Evolutionary conservation across 2,888 invertebrate species (phyloP).

Genomic region (Gibbula magus): DNA sequence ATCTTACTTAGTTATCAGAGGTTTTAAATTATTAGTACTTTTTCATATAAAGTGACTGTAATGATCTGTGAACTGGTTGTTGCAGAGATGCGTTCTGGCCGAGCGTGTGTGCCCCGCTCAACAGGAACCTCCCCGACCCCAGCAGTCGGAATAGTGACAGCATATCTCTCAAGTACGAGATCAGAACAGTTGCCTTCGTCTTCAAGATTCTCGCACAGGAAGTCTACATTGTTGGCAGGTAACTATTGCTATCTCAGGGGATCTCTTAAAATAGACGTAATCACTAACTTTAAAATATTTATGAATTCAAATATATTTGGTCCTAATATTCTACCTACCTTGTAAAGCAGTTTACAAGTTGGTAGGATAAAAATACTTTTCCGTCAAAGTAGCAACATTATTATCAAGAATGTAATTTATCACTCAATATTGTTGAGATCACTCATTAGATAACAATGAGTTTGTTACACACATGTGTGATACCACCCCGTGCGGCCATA

Average conservation of each 20-base stretch:
- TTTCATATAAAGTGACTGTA: neutral
- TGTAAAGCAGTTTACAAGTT: no score
- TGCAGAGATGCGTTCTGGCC: conserved; percentile 69
- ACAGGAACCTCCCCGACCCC: conserved; percentile 51
- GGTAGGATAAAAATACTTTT: no score
- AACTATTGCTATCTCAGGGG: neutral
- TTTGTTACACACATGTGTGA: no score
- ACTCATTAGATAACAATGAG: no score
- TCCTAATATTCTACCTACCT: no score
- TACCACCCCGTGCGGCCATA: no score
- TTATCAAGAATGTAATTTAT: no score
- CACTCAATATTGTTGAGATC: no score
- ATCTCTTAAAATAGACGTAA: neutral
- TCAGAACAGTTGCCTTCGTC: conserved; percentile 60
- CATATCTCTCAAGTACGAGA: conserved; percentile 39
- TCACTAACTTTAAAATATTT: no score
- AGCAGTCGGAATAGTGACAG: conserved; percentile 28
- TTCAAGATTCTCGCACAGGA: conserved; percentile 68
- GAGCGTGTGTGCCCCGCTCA: conserved; percentile 66
- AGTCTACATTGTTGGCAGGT: conserved; percentile 64
- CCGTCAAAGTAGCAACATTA: no score
- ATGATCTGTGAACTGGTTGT: conserved; percentile 26
- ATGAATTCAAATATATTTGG: no score
- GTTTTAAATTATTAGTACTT: neutral
- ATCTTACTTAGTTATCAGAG: neutral